A percentile compares a stretch with the other conserved stretches of the same genome.
Evolutionary conservation across 1,140 invertebrate genomes (phyloP).

Genomic region (Eupeodes corollae): DNA sequence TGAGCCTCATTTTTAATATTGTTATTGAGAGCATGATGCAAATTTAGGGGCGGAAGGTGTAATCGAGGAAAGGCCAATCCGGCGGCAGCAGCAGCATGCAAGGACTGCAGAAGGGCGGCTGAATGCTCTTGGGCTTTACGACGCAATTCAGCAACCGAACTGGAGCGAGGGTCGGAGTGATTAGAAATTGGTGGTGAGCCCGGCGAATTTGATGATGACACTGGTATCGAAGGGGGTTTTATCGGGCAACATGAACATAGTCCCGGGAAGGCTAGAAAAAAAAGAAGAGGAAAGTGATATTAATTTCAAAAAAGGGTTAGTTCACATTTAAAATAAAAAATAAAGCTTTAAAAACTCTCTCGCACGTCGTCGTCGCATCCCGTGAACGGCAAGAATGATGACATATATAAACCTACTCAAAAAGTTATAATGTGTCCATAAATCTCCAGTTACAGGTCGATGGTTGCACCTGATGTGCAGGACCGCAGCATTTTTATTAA

Average conservation of each 20-base stretch:
- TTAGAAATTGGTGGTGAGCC: conserved; percentile 34
- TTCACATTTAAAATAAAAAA: no score
- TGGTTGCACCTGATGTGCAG: no score
- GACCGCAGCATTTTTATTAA: no score
- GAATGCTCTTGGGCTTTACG: conserved; percentile 86
- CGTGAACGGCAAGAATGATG: no score
- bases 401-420: background rate
- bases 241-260: conserved; percentile 67
- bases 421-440: background rate
- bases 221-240: conserved; percentile 42
- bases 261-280: conserved; percentile 49
- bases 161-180: conserved; percentile 49
- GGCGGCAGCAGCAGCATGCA: conserved; percentile 47
- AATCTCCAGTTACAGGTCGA: background rate
- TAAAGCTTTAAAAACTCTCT: no score
- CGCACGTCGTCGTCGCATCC: no score
- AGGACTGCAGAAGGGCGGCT: conserved; percentile 64
- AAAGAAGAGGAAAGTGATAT: background rate
- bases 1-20: conserved; percentile 30
- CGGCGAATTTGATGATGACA: conserved; percentile 32
- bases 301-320: no score
- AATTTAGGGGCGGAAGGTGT: conserved; percentile 41
- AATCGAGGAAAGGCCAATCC: conserved; percentile 38
- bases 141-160: conserved; percentile 73
- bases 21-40: conserved; percentile 23